Conservation (phyloP, 2,113 vertebrate genomes). For the Isichthys henryi region DNA sequence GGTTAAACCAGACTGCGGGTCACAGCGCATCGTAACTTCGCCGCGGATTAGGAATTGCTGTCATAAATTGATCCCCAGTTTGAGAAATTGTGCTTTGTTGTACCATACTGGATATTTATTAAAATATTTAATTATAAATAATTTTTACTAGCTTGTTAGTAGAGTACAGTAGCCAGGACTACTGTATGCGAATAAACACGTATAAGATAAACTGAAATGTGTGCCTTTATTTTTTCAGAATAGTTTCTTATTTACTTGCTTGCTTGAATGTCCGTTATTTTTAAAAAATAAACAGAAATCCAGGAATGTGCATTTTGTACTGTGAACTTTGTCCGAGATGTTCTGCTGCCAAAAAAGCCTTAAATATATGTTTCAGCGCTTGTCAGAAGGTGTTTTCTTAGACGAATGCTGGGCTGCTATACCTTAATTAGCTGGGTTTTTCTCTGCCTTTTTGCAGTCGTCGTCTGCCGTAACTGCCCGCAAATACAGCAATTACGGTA, state of each 20-base stretch:
- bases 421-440: conserved; percentile 1
- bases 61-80: background rate
- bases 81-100: background rate
- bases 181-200: background rate
- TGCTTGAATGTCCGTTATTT: background rate
- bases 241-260: background rate
- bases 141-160: background rate
- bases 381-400: background rate
- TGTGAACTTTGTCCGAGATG: background rate
- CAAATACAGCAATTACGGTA: background rate
- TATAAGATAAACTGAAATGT: background rate
- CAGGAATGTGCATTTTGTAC: background rate
- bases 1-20: background rate
- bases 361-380: background rate
- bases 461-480: background rate
- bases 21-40: background rate
- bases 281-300: background rate
- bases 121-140: background rate
- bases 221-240: background rate
- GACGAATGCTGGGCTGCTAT: conserved; percentile 1
- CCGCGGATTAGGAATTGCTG: background rate
- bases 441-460: background rate
- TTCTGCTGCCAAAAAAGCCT: background rate
- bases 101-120: background rate
- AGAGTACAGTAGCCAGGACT: background rate